Conservation (phyloP, 2,888 invertebrate species). For the Machimus atricapillus region DNA sequence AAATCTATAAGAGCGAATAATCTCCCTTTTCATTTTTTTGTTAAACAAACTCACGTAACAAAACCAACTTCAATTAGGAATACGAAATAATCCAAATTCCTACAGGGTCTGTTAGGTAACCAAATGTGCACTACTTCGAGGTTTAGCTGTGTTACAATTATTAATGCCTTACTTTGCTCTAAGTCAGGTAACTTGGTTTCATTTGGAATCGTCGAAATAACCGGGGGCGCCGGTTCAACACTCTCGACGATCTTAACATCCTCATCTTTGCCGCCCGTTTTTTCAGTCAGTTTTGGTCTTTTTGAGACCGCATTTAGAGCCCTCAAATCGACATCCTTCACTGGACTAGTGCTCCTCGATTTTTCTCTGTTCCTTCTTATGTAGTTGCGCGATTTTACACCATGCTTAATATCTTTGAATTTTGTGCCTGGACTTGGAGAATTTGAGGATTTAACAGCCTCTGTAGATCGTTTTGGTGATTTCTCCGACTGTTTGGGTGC, state of each 20-base stretch:
- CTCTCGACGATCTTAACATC: not conserved
- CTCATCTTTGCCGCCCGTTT: not conserved
- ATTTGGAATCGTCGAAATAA: conserved; percentile 2
- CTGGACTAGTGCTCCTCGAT: conserved; percentile 65
- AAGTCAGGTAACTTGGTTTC: conserved; percentile 41
- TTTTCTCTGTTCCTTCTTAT: conserved; percentile 70
- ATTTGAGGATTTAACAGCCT: not conserved
- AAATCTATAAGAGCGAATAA: not conserved
- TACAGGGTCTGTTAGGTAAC: conserved; percentile 42
- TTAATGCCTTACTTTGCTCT: conserved; percentile 47
- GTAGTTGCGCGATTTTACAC: conserved; percentile 70
- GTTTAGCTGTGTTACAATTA: conserved; percentile 43
- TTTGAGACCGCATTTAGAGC: conserved; percentile 3
- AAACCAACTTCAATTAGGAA: conserved; percentile 15
- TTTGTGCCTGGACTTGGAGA: conserved; percentile 23
- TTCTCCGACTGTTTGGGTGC: conserved; percentile 38
- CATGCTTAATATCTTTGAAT: conserved; percentile 68
- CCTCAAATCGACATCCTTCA: conserved; percentile 48
- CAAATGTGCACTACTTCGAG: conserved; percentile 49
- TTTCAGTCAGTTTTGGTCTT: conserved; percentile 29
- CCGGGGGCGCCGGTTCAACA: not conserved
- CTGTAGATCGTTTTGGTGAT: conserved; percentile 43
- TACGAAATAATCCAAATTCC: conserved; percentile 10
- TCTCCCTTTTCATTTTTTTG: not conserved
- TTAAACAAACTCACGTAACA: conserved; percentile 10